These are phyloP conservation scores for Tretioscincus oriximinensis DNA, from an alignment of 2,113 vertebrate genomes.

Conservation along the genomic window DNA sequence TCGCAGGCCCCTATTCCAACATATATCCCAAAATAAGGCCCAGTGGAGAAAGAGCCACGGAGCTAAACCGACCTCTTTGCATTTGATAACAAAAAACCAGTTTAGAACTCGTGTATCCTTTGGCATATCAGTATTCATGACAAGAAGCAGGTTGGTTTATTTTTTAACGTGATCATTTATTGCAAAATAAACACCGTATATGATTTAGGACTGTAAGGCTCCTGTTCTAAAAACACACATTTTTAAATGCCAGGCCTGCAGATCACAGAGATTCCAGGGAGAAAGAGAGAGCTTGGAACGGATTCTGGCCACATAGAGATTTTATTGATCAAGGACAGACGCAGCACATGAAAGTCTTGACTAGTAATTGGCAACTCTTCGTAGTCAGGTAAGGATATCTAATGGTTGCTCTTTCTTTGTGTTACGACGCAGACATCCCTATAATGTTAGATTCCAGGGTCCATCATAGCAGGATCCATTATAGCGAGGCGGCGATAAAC, in stretches of 20 bases:
- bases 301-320: background rate
- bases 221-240: slow-evolving; percentile 31
- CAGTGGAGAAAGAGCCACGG: too few relatives aligned
- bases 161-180: background rate
- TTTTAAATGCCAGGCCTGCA: background rate
- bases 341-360: background rate
- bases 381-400: background rate
- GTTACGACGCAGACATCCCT: background rate
- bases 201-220: background rate
- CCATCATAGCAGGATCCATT: too few relatives aligned
- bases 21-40: too few relatives aligned
- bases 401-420: background rate
- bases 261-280: background rate
- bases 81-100: background rate
- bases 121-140: too few relatives aligned
- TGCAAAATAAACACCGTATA: slow-evolving; percentile 18
- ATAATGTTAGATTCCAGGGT: too few relatives aligned
- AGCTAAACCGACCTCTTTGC: background rate
- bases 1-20: too few relatives aligned
- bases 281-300: background rate
- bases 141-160: background rate
- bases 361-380: too few relatives aligned
- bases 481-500: too few relatives aligned
- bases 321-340: background rate
- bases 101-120: background rate